Evolutionary conservation across 2,888 invertebrate genomes (phyloP), one percentile per base, ranked within the genome.

Genomic region (Amblyjoppa fuscipennis): DNA sequence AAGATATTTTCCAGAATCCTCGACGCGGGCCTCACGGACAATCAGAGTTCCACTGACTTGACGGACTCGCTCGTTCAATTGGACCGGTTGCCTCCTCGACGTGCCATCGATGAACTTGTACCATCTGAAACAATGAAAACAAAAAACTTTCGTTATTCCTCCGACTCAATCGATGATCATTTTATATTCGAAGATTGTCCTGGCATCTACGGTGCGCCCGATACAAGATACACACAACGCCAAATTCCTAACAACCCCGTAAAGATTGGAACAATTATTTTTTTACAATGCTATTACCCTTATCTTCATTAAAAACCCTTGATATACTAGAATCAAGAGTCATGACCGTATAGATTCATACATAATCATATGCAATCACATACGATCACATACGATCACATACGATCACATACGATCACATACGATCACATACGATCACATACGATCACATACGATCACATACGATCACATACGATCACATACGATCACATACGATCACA

Each of bases 1-100:
- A 86, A 98, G 95, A 93, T 99, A 99, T 95, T 98, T 98, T 91
- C 99, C 99, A 87, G 98, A 98, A 94, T 99, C 99, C 91, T 97
- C 97, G 61, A 98, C 98, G 91, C 97, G 96, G 16, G 98, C 98
- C 93, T 98, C 98, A 88, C 97, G 96, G 89, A 99, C 98, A 89
- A 99, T 98, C 90, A 99, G 95, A 86, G 99, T 99, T 82, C 99
- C 99, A 85, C 98, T 98, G 20, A 98, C 98, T 95, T 98, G 98
- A 91, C 98, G 97, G 28, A 98, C 97, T 90, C 98, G 96, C 87
- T 98, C 98, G 93, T 98, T 97, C 88, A 98, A 95, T 53, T 96
- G 96, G n/a, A 98, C 98, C n/a, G 97, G 97, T 93, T 98, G 97
- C 93, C 98, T 98, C 78, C 98, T 96, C 3, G 96, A 96, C 0